Percentiles rank a stretch among this genome's conserved stretches.
Evolutionary conservation across 2,797 vertebrate species (phyloP).

Genomic region (Lepilemur ruficaudatus): DNA sequence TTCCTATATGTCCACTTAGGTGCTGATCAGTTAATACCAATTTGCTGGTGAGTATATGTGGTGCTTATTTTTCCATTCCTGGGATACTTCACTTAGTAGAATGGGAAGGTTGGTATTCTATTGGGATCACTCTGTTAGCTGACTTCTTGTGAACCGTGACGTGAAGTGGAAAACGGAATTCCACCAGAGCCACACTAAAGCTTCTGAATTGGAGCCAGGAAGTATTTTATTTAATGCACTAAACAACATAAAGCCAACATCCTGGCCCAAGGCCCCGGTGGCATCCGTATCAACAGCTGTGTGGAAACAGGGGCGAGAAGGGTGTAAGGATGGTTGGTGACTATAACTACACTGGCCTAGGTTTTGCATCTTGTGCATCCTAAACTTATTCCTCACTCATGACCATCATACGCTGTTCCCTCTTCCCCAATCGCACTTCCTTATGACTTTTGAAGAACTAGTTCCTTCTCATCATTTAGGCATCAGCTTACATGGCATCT

Average conservation of each 20-base stretch:
- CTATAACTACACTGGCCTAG: not conserved
- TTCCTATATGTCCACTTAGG: no score
- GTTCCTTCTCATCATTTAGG: not conserved
- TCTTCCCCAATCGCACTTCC: not conserved
- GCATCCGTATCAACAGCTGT: not conserved
- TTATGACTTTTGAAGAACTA: not conserved
- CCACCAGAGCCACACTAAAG: not conserved
- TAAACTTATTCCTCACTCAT: not conserved
- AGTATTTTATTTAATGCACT: not conserved
- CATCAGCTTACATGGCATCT: not conserved
- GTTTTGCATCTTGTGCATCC: not conserved
- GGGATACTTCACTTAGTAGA: no score
- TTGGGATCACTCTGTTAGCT: not conserved
- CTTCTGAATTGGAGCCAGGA: conserved; percentile 25
- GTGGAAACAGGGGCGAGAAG: not conserved
- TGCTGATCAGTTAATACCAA: no score
- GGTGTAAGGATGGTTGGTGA: not conserved
- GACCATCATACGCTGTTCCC: not conserved
- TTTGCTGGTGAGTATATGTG: no score
- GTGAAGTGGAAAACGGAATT: not conserved
- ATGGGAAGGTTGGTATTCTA: not conserved
- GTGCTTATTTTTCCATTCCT: no score
- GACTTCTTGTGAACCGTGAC: not conserved
- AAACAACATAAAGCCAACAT: not conserved
- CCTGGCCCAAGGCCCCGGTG: not conserved